phyloP scores from a whole-genome alignment of 2,888 invertebrate species.

The Plagiodera versicolora region DNA sequence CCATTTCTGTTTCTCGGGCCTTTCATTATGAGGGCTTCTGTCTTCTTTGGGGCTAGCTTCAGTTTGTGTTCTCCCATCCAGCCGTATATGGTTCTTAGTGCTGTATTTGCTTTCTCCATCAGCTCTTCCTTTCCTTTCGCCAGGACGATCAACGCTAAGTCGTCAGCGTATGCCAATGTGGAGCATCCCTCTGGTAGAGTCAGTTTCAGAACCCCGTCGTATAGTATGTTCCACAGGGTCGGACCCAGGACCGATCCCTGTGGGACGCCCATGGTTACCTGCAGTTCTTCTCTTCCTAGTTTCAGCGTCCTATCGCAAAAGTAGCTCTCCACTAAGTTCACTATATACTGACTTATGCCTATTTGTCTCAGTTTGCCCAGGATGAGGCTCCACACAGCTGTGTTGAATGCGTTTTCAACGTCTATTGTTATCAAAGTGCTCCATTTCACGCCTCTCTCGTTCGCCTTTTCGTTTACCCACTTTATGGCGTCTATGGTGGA shows the following conservation, averaged over 20 bases:
- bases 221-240: neutral
- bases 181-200: neutral
- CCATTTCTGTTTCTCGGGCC: constrained; percentile 7
- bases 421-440: constrained; percentile 13
- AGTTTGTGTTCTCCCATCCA: constrained; percentile 17
- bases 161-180: neutral
- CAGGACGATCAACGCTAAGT: constrained; percentile 5
- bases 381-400: constrained; percentile 13
- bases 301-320: neutral
- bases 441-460: neutral
- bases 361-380: neutral
- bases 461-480: neutral
- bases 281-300: neutral
- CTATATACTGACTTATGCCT: neutral
- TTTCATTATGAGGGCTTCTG: constrained; percentile 17
- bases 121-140: constrained; percentile 3
- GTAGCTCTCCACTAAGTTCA: neutral
- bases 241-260: constrained; percentile 8
- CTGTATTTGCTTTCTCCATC: neutral
- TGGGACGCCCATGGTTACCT: neutral
- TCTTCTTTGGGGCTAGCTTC: constrained; percentile 14
- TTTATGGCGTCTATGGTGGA: constrained; percentile 20
- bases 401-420: constrained; percentile 25
- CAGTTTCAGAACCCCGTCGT: neutral
- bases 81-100: neutral